These are phyloP conservation scores for Meiosimyza platycephala DNA, from an alignment of 2,888 invertebrate genomes.

Conservation along the genomic window DNA sequence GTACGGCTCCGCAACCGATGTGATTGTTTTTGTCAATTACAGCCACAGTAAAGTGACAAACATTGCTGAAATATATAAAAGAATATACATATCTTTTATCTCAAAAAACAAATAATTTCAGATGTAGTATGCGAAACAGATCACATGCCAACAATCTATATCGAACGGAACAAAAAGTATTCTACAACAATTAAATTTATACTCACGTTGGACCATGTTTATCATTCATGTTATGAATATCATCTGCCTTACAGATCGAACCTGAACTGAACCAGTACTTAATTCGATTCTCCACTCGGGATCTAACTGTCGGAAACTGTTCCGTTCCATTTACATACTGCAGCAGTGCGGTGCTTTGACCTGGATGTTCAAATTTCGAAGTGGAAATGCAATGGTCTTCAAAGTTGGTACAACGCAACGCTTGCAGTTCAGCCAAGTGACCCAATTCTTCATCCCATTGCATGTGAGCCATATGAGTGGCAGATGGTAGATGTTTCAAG, in stretches of 20 bases:
- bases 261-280: too few species aligned
- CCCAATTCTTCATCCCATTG: slow-evolving; percentile 30
- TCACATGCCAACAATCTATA: too few species aligned
- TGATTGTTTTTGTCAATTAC: slow-evolving; percentile 9
- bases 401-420: not conserved
- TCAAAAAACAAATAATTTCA: not conserved
- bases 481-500: not conserved
- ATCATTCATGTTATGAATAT: not conserved
- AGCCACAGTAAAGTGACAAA: not conserved
- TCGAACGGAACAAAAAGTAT: too few species aligned
- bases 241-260: not conserved
- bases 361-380: not conserved
- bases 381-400: slow-evolving; percentile 1
- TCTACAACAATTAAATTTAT: not conserved
- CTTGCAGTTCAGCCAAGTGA: not conserved
- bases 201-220: not conserved
- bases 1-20: slow-evolving; percentile 12
- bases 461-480: slow-evolving; percentile 34
- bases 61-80: not conserved
- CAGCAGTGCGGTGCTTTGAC: not conserved
- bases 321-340: too few species aligned
- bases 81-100: not conserved
- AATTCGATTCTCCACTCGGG: too few species aligned
- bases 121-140: too few species aligned
- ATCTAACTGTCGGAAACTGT: too few species aligned